These are phyloP conservation scores for Leucoma salicis DNA, from an alignment of 2,888 invertebrate species.

Conservation along the genomic window DNA sequence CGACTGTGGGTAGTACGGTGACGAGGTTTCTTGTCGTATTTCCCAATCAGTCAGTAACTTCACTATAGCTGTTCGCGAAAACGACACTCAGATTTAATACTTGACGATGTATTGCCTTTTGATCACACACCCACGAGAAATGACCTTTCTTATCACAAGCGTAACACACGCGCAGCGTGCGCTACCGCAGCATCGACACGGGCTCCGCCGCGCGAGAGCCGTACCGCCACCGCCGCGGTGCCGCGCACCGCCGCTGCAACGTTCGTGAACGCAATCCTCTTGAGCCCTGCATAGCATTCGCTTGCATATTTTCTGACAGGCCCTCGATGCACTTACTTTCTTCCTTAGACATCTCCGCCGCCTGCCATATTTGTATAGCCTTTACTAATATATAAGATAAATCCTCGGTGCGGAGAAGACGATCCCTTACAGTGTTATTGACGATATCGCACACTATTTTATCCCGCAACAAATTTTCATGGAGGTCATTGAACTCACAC, in stretches of 20 bases:
- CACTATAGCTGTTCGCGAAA: slow-evolving; percentile 2
- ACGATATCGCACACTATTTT: not conserved
- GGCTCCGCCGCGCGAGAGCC: no score
- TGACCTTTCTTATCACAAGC: not conserved
- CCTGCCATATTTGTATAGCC: not conserved
- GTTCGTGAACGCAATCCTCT: not conserved
- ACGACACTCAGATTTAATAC: slow-evolving; percentile 6
- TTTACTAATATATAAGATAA: not conserved
- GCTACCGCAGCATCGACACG: not conserved
- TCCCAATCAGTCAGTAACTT: no score
- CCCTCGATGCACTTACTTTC: slow-evolving; percentile 4
- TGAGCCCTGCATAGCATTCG: not conserved
- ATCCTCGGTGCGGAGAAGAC: not conserved
- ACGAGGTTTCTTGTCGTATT: no score
- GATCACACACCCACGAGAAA: slow-evolving; percentile 1
- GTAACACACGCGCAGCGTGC: not conserved
- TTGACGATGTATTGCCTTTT: slow-evolving; percentile 1
- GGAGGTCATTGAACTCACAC: not conserved
- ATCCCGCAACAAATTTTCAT: not conserved
- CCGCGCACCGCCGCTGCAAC: not conserved
- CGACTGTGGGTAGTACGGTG: no score
- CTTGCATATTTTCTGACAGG: not conserved
- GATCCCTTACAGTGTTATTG: not conserved
- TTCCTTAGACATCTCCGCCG: slow-evolving; percentile 6
- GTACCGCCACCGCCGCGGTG: not conserved